A percentile compares a stretch with the other conserved stretches of the same genome.
Conservation (phyloP, 2,888 invertebrate genomes). For the Julus scanicus region DNA sequence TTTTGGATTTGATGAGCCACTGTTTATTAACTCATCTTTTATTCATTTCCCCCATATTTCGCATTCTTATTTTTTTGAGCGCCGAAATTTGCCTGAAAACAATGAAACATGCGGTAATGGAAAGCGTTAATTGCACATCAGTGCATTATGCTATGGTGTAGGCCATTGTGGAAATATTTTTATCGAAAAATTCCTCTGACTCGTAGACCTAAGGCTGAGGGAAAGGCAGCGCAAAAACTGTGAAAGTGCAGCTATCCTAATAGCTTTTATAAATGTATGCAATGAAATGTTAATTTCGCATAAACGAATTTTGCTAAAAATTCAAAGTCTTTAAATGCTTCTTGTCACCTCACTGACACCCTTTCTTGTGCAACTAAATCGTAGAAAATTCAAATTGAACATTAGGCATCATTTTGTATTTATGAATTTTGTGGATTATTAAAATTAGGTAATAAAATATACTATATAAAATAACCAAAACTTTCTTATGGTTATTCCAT, state of each 20-base stretch:
- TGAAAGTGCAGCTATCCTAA: not conserved
- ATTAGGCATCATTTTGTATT: not conserved
- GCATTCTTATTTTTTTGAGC: constrained; percentile 21
- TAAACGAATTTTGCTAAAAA: not conserved
- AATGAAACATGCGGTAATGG: constrained; percentile 25
- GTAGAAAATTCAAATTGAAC: not conserved
- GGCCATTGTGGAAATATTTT: constrained; percentile 24
- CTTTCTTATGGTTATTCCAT: too few species aligned
- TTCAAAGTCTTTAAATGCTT: not conserved
- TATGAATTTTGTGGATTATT: too few species aligned
- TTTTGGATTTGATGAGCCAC: constrained; percentile 29
- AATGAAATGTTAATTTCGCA: not conserved
- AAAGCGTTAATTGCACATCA: constrained; percentile 27
- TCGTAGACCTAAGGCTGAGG: not conserved
- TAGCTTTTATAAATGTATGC: not conserved
- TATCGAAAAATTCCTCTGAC: constrained; percentile 7
- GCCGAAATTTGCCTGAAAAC: constrained; percentile 29
- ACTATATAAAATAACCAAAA: too few species aligned
- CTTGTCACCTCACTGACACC: not conserved
- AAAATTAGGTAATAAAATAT: not conserved
- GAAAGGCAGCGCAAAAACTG: not conserved
- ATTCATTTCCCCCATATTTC: not conserved
- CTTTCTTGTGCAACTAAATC: not conserved
- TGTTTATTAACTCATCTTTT: constrained; percentile 40
- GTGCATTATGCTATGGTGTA: not conserved